Evolutionary conservation across 2,888 invertebrate species (phyloP), one percentile per base, ranked within the genome.

Genomic region (Thysanoteuthis rhombus): DNA sequence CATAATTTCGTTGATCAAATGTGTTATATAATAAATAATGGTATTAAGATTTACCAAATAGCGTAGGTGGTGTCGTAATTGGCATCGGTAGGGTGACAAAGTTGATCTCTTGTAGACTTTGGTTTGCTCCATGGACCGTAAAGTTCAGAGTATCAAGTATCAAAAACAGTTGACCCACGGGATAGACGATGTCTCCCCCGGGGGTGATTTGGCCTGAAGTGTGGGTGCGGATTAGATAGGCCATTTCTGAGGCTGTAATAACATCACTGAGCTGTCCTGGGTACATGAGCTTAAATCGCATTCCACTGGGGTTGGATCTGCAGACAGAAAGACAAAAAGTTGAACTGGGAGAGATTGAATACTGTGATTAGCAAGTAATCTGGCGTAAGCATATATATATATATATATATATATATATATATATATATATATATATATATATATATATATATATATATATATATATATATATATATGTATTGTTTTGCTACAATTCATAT

Each of bases 391-490:
- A n/a, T n/a, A n/a, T n/a, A n/a, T n/a, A n/a, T n/a, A n/a, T n/a
- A 89, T 36, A 89, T 36, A 89, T 89, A 89, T 89, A 89, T 89
- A 89, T 89, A 89, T 89, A 89, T 89, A 89, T 89, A 89, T 89
- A 89, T 89, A 89, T 42, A 42, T 42, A 42, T 42, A 42, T 42
- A 42, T 42, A 42, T 42, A 42, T 42, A 42, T 42, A 42, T 42
- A 42, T 42, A 42, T 42, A 42, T 42, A 42, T 42, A 42, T 42
- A 42, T 42, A 42, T 42, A 42, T 42, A 42, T 42, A 42, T 42
- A 42, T 42, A 2, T 42, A 42, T 42, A 42, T 42, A 42, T 3
- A 42, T 42, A 3, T 3, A 2, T 1, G 6, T 3, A 42, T n/a
- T n/a, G n/a, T n/a, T n/a, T n/a, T n/a, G n/a, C n/a, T n/a, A n/a